phyloP scores from a whole-genome alignment of 2,797 vertebrate genomes.

The Hemibagrus guttatus region DNA sequence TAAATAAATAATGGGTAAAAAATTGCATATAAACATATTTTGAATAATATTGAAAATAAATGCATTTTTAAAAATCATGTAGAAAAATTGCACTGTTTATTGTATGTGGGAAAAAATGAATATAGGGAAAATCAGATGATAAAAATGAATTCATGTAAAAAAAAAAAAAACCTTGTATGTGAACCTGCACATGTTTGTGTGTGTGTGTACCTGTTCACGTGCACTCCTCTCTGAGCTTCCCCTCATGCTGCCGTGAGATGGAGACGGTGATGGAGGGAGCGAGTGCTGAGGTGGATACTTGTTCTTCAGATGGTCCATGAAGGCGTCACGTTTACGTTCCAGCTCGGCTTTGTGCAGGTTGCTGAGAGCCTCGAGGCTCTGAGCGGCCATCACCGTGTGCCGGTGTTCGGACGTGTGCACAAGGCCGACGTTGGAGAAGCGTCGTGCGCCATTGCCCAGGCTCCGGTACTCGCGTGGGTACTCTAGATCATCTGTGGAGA shows the following conservation, averaged over 20 bases:
- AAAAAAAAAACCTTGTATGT: not conserved
- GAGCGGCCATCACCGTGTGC: conserved; percentile 94
- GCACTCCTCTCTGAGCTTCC: conserved; percentile 79
- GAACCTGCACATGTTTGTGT: no score
- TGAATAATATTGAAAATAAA: not conserved
- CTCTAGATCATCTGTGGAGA: conserved; percentile 95
- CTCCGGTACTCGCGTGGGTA: conserved; percentile 95
- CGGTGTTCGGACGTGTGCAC: conserved; percentile 97
- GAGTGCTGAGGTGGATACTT: conserved; percentile 92
- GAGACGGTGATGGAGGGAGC: conserved; percentile 81
- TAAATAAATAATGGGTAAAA: not conserved
- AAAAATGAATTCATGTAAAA: not conserved
- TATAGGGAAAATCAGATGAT: not conserved
- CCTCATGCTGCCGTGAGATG: conserved; percentile 80
- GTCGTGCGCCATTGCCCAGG: conserved; percentile 88
- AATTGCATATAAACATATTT: not conserved
- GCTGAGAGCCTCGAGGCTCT: conserved; percentile 95
- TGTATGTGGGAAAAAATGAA: not conserved
- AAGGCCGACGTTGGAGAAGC: conserved; percentile 97
- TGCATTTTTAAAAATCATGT: not conserved
- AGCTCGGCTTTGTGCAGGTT: conserved; percentile 95
- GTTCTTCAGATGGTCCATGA: conserved; percentile 98
- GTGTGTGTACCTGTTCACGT: conserved; percentile 84
- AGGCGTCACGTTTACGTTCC: conserved; percentile 94
- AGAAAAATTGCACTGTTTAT: not conserved